phyloP scores from a whole-genome alignment of 2,113 vertebrate genomes.

The Electrona antarctica region DNA sequence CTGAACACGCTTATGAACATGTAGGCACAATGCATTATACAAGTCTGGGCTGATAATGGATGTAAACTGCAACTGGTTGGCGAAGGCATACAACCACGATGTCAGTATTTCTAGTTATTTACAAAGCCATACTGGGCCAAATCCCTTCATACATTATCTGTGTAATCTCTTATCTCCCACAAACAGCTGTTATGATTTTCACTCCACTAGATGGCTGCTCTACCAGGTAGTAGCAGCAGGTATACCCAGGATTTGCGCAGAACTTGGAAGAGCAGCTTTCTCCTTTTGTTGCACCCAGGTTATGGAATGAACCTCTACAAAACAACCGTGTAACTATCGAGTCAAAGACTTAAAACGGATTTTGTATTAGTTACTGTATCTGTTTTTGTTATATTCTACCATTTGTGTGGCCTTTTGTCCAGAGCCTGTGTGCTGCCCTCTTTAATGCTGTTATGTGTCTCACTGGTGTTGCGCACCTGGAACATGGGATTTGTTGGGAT shows the following conservation, averaged over 20 bases:
- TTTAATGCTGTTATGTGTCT: not conserved
- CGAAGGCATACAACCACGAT: too few relatives aligned
- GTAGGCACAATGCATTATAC: too few relatives aligned
- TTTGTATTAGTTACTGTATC: too few relatives aligned
- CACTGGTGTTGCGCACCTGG: slow-evolving; percentile 44
- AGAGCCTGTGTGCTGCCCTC: too few relatives aligned
- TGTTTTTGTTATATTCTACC: too few relatives aligned
- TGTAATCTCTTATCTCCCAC: not conserved
- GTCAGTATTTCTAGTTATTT: not conserved
- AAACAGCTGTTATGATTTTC: slow-evolving; percentile 1
- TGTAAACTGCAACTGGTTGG: too few relatives aligned
- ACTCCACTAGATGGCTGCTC: not conserved
- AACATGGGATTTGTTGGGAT: slow-evolving; percentile 32
- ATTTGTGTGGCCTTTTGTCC: too few relatives aligned
- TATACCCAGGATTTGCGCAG: not conserved
- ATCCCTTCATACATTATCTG: not conserved
- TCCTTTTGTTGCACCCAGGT: not conserved
- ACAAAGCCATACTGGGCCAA: slow-evolving; percentile 1
- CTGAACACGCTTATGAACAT: too few relatives aligned
- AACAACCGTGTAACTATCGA: too few relatives aligned
- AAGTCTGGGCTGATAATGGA: too few relatives aligned
- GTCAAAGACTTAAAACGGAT: too few relatives aligned
- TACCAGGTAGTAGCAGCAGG: not conserved
- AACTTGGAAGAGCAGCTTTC: not conserved
- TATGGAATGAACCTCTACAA: not conserved